These are phyloP conservation scores for Coreoperca whiteheadi DNA, from an alignment of 2,113 vertebrate species.

Conservation along the genomic window DNA sequence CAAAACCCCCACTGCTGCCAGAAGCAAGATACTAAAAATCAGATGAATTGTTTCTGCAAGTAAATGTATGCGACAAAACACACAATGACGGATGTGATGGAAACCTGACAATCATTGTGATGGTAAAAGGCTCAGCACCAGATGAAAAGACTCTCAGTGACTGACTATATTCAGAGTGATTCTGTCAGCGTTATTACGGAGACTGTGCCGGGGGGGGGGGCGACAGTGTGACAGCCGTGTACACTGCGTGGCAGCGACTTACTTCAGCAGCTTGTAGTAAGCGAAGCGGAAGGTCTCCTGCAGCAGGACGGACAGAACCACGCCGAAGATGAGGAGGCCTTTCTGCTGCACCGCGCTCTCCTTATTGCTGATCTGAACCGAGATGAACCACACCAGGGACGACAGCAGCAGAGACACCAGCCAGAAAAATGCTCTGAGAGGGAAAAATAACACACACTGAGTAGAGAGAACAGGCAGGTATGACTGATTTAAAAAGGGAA, in stretches of 20 bases:
- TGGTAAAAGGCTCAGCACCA: not conserved
- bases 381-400: slow-evolving; percentile 84
- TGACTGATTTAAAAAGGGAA: too few species aligned
- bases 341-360: slow-evolving; percentile 79
- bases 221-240: not conserved
- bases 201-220: not conserved
- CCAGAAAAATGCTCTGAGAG: slow-evolving; percentile 84
- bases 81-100: not conserved
- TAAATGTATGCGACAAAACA: not conserved
- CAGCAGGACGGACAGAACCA: slow-evolving; percentile 84
- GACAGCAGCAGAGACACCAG: slow-evolving; percentile 86
- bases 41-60: too few species aligned
- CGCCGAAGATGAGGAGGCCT: slow-evolving; percentile 85
- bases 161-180: not conserved
- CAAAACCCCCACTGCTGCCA: not conserved
- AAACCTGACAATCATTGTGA: not conserved
- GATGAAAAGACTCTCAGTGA: not conserved
- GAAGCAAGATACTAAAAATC: too few species aligned
- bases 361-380: slow-evolving; percentile 81
- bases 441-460: not conserved
- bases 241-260: slow-evolving; percentile 53
- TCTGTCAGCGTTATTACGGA: not conserved
- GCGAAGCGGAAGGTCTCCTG: slow-evolving; percentile 85
- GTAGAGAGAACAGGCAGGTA: not conserved
- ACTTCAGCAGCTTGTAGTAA: slow-evolving; percentile 87